Conservation (phyloP, 2,113 vertebrate genomes). For the Blennius ocellaris region DNA sequence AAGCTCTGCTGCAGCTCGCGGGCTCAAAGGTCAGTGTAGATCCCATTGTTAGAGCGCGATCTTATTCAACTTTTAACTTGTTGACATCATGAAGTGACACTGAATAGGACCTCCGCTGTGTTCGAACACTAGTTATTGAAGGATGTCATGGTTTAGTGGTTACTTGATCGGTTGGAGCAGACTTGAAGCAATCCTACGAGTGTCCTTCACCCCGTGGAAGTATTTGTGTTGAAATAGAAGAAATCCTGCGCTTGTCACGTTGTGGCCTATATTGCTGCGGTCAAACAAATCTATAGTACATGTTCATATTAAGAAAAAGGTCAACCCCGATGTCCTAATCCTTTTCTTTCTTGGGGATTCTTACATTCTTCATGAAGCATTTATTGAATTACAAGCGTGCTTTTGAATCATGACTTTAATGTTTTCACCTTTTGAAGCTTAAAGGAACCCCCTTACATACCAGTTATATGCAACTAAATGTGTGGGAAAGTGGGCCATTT, state of each 20-base stretch:
- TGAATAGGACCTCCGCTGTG: neutral
- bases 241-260: neutral
- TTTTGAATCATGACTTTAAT: too few species aligned
- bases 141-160: neutral
- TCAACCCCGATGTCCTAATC: too few species aligned
- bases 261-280: neutral
- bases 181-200: neutral
- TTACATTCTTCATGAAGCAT: too few species aligned
- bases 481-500: too few species aligned
- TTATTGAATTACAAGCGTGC: too few species aligned
- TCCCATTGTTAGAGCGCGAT: slow-evolving; percentile 1
- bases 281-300: neutral
- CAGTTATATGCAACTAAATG: too few species aligned
- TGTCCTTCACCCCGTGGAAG: neutral
- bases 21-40: slow-evolving; percentile 44
- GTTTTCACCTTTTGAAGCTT: too few species aligned
- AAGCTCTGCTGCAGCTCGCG: neutral
- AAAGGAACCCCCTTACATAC: too few species aligned
- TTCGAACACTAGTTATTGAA: neutral
- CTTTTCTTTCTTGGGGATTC: too few species aligned
- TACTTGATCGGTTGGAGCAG: neutral
- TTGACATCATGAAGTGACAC: neutral
- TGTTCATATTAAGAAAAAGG: too few species aligned
- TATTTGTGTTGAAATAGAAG: neutral
- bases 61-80: neutral